Base-by-base conservation (phyloP, 2,888 invertebrate genomes). In the Caenorhabditis doughertyi region DNA sequence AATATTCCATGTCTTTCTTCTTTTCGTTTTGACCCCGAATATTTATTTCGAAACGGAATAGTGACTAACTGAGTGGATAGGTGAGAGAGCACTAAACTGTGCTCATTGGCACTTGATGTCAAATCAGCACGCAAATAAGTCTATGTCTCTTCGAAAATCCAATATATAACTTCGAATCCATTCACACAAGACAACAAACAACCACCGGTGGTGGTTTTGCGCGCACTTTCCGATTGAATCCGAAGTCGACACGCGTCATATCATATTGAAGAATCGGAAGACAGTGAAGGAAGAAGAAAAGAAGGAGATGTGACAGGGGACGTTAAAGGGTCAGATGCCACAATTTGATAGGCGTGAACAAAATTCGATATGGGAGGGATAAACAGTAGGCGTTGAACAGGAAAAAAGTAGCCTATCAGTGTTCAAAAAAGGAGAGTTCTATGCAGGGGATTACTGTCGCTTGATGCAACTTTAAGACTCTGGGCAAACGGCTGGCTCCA, bases 71-170 rank as follows among this genome's bases (percentile, higher is more conserved):
- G 35, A 25, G 42, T 32, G 18, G 64, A 51, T 32, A 23, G 67
- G 21, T 47, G 39, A 18, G n/a, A n/a, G 55, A 56, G 55, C 56
- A 49, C 74, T 25, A 65, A 74, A 74, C 64, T 39, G 56, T 74
- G 74, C 74, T 74, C 58, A 55, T 74, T 74, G 74, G 74, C 76
- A 76, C 76, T 76, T 76, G 67, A 76, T 76, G 76, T 76, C 76
- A 76, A 76, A 76, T 76, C 76, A 76, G 74, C 58, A 60, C 76
- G 67, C 76, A 67, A 67, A 76, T 53, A 74, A 8, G 58, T 58
- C 74, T 53, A 11, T 47, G 74, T 62, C 65, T 53, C 74, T 49
- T 11, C 21, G 51, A 56, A 47, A 47, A 55, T 29, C 42, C 64
- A 64, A 21, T 47, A 7, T 39, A 11, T 51, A 29, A 60, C 25